Conservation (phyloP, 2,113 vertebrate species). For the Notechis scutatus region DNA sequence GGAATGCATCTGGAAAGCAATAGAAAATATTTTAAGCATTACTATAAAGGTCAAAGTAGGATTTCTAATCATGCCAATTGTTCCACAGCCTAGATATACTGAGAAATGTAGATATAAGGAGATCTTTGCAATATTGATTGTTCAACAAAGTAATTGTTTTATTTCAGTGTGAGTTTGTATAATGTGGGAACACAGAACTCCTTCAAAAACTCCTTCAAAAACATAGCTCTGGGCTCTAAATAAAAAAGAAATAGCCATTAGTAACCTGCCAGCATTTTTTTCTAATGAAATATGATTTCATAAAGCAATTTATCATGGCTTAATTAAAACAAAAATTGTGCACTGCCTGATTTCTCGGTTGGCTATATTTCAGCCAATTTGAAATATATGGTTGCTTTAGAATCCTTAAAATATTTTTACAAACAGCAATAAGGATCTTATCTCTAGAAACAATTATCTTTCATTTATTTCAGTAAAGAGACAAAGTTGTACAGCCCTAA, state of each 20-base stretch:
- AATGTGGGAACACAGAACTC: slow-evolving; percentile 12
- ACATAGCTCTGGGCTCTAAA: slow-evolving; percentile 6
- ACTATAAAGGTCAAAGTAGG: background rate
- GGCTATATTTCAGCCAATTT: background rate
- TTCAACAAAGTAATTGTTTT: slow-evolving; percentile 16
- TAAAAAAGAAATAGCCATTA: background rate
- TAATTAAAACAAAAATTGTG: background rate
- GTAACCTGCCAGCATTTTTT: background rate
- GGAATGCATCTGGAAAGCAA: background rate
- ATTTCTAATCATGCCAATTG: slow-evolving; percentile 33
- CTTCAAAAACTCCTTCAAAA: slow-evolving; percentile 4
- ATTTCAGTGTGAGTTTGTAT: background rate
- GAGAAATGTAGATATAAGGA: slow-evolving; percentile 29
- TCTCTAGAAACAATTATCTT: background rate
- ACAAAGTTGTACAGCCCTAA: background rate
- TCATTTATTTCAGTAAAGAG: background rate
- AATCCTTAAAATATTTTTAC: background rate
- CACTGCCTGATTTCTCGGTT: slow-evolving; percentile 9
- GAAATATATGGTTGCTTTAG: background rate
- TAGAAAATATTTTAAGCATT: background rate
- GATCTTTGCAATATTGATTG: background rate
- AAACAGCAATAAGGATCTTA: background rate
- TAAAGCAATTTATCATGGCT: background rate
- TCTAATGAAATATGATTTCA: background rate
- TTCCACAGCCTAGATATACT: background rate